Evolutionary conservation across 2,113 vertebrate species (phyloP), one percentile per base, ranked within the genome.

Genomic region (Cervus canadensis): DNA sequence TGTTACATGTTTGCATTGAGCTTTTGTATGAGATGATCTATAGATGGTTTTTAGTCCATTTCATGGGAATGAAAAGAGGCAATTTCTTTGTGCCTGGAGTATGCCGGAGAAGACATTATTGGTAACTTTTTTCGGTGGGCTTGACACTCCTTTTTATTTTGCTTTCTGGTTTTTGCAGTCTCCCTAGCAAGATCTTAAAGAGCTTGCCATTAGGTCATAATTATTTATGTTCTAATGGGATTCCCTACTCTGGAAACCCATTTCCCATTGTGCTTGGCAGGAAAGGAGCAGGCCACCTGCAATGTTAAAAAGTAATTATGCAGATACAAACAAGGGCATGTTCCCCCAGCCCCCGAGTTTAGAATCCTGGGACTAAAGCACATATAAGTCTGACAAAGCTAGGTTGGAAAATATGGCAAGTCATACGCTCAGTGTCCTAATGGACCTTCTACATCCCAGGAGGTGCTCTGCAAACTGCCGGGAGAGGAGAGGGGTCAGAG

Each of bases 241-340:
- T 92, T 94, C 56, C 48, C 36, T 85, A 0, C 43, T 89, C 78
- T 74, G 40, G 56, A 89, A 96, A 94, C 79, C 54, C 36, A 43
- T 95, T 96, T 86, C 90, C 79, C 89, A 81, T 54, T 59, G 64
- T 40, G 16, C 59, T 92, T 94, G 94, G 86, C 94, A 96, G 56
- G 91, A 91, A 91, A 89, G 64, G 59, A 64, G 26, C 6, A 40
- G 50, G 26, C 93, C 78, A 74, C 91, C 94, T 97, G 89, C 91
- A 91, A 91, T 54, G 71, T n/a, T 93, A 52, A 62, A 82, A 94
- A 91, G 40, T 6, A 26, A 43, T 83, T 26, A 25, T 57, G 45
- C 25, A 16, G 23, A 57, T 91, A 67, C 90, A 82, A 95, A 74
- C 12, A 33, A 62, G 91, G 59, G 33, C 19, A 28, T 33, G n/a